These are phyloP conservation scores for Lasiommata megera DNA, from an alignment of 2,888 invertebrate genomes.

Conservation along the genomic window DNA sequence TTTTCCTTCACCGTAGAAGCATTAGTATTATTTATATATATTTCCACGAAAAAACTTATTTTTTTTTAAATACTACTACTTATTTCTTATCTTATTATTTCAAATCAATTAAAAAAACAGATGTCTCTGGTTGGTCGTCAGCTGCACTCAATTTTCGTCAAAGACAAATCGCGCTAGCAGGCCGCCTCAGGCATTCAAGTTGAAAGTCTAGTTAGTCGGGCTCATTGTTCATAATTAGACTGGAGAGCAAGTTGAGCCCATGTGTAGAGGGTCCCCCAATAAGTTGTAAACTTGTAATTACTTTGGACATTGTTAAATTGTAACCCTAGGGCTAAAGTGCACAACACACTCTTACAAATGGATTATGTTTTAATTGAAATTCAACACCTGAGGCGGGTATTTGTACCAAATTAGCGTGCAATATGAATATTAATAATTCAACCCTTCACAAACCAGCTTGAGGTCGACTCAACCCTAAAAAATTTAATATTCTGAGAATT, in stretches of 20 bases:
- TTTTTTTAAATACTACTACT: no score
- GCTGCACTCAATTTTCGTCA: no score
- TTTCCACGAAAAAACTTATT: no score
- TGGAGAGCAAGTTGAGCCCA: neutral
- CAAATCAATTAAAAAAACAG: no score
- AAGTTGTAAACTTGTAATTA: slow-evolving; percentile 45
- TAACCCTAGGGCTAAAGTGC: slow-evolving; percentile 37
- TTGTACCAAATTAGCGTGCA: slow-evolving; percentile 30
- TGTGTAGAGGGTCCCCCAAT: slow-evolving; percentile 1
- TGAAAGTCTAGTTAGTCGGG: neutral
- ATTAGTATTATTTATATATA: no score
- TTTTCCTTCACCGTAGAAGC: no score
- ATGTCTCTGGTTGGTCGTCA: no score
- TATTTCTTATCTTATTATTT: no score
- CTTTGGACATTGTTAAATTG: slow-evolving; percentile 38
- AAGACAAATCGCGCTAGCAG: no score
- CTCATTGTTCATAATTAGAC: neutral
- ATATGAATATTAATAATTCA: slow-evolving; percentile 33
- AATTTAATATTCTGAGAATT: no score
- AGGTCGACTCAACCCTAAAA: no score
- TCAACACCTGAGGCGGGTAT: slow-evolving; percentile 38
- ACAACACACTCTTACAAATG: slow-evolving; percentile 38
- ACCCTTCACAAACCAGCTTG: neutral
- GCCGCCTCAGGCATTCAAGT: no score
- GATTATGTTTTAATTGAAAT: slow-evolving; percentile 38